A percentile compares a stretch with the other conserved stretches of the same genome.
These are phyloP conservation scores for Cryptocheilus praepositus DNA, from an alignment of 2,888 invertebrate genomes.

Conservation along the genomic window DNA sequence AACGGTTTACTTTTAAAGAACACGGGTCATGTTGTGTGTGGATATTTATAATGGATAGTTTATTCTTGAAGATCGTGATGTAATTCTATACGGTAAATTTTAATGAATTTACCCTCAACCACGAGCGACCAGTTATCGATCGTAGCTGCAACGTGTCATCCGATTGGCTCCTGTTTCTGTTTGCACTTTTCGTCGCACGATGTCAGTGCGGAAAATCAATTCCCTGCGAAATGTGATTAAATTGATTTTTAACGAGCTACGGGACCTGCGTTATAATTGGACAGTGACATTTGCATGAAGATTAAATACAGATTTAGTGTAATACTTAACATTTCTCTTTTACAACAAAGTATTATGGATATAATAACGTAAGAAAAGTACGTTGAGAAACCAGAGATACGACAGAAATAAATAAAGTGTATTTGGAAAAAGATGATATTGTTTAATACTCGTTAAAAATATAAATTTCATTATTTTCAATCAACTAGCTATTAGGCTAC, in stretches of 20 bases:
- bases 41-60: background rate
- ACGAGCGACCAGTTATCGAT: constrained; percentile 18
- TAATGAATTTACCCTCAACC: background rate
- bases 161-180: constrained; percentile 9
- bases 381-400: constrained; percentile 1
- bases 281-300: background rate
- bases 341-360: too few species aligned
- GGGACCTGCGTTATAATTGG: background rate
- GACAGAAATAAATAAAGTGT: constrained; percentile 30
- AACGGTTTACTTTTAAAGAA: background rate
- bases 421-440: constrained; percentile 61
- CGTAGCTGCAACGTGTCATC: background rate
- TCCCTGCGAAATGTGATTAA: too few species aligned
- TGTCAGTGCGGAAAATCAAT: too few species aligned
- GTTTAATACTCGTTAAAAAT: constrained; percentile 71
- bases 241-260: too few species aligned
- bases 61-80: background rate
- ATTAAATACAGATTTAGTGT: too few species aligned
- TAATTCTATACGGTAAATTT: background rate
- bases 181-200: too few species aligned
- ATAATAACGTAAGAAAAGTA: too few species aligned
- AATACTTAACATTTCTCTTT: too few species aligned
- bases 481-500: constrained; percentile 51
- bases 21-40: background rate
- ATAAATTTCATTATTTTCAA: constrained; percentile 68